phyloP scores from a whole-genome alignment of 2,888 invertebrate species.

The Pecten maximus region DNA sequence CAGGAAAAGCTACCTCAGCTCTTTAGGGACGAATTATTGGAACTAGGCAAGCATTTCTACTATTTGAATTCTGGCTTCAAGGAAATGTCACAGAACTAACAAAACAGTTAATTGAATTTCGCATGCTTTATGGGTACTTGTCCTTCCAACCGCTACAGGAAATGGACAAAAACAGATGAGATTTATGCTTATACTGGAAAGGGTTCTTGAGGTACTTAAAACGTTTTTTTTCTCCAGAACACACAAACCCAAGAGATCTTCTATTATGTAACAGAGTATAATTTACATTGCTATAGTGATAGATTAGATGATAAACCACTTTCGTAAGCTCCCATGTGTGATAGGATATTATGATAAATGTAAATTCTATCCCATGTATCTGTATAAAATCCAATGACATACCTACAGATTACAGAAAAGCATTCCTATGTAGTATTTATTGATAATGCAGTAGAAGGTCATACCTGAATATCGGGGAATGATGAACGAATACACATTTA shows the following conservation, averaged over 20 bases:
- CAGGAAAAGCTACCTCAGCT: background rate
- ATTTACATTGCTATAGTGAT: too few species aligned
- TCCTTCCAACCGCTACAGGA: background rate
- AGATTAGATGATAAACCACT: too few species aligned
- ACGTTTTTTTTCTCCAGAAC: background rate
- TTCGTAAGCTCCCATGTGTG: too few species aligned
- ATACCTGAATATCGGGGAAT: too few species aligned
- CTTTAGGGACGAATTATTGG: background rate
- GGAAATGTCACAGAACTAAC: background rate
- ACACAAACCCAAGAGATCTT: background rate
- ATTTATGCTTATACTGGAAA: background rate
- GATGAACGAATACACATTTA: too few species aligned
- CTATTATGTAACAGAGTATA: too few species aligned
- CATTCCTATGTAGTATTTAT: too few species aligned
- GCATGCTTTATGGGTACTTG: background rate
- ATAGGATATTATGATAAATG: too few species aligned
- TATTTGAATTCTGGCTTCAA: background rate
- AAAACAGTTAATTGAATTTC: background rate
- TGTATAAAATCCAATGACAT: too few species aligned
- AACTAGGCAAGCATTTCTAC: background rate
- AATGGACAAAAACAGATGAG: background rate
- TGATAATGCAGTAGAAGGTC: too few species aligned
- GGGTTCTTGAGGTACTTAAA: background rate
- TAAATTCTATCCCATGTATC: too few species aligned
- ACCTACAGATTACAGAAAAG: too few species aligned